A percentile compares a stretch with the other conserved stretches of the same genome.
These are phyloP conservation scores for Pocillopora damicornis DNA, from an alignment of 64 coral and sea anemone genomes.

Conservation along the genomic window DNA sequence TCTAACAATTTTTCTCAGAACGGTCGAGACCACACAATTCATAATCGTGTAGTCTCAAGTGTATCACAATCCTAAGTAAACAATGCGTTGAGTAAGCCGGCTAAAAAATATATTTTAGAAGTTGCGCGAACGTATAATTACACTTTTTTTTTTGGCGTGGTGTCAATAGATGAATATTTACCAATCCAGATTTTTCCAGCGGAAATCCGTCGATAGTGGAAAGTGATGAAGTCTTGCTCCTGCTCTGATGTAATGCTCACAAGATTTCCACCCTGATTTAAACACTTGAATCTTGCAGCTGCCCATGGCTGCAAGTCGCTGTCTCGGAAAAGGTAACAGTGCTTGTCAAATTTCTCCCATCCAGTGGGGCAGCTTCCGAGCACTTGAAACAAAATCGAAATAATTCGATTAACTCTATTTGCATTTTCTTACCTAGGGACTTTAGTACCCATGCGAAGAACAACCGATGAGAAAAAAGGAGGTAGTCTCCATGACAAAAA, in stretches of 20 bases:
- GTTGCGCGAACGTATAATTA: no score
- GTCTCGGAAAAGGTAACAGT: conserved; percentile 75
- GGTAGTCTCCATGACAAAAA: no score
- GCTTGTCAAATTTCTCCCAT: conserved; percentile 65
- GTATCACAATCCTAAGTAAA: no score
- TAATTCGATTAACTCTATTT: neutral
- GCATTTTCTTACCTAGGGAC: no score
- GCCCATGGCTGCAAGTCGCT: conserved; percentile 38
- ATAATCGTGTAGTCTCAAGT: no score
- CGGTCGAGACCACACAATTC: no score
- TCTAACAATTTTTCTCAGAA: no score
- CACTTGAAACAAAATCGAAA: conserved; percentile 26
- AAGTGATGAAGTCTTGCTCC: conserved; percentile 76
- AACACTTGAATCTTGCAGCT: conserved; percentile 43
- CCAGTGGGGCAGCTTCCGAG: conserved; percentile 68
- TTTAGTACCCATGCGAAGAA: no score
- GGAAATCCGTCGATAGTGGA: conserved; percentile 37
- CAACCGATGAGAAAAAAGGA: no score
- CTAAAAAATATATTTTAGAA: no score
- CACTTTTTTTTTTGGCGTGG: neutral
- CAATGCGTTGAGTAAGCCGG: no score
- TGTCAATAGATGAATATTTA: conserved; percentile 18
- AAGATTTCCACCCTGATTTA: conserved; percentile 65
- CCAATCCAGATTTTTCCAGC: conserved; percentile 68
- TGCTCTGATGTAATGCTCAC: conserved; percentile 64